phyloP scores from a whole-genome alignment of 2,797 vertebrate genomes.

The Halcyon badia region DNA sequence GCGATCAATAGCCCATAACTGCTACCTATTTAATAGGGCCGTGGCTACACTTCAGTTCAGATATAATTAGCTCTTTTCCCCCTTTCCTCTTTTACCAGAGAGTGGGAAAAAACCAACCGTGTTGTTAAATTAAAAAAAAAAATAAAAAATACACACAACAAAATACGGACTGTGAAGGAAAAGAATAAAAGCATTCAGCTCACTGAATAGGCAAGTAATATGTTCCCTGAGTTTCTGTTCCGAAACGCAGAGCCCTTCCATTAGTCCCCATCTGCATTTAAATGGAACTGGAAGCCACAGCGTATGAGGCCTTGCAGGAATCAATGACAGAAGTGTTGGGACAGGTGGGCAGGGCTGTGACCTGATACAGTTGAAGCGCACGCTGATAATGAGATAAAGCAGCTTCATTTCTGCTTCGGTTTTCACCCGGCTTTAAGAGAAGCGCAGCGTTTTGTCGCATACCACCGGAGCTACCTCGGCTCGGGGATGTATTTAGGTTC shows the following conservation, averaged over 20 bases:
- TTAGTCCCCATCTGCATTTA: constrained; percentile 58
- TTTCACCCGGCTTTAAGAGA: background rate
- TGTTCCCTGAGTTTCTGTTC: background rate
- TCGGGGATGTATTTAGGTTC: background rate
- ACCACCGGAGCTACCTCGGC: background rate
- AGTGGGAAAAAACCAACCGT: background rate
- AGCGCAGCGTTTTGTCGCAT: background rate
- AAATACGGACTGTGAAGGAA: constrained; percentile 52
- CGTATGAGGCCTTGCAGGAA: background rate
- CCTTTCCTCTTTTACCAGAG: constrained; percentile 60
- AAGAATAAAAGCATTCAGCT: constrained; percentile 42
- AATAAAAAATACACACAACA: constrained; percentile 19
- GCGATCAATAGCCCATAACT: constrained; percentile 87
- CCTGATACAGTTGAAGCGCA: background rate
- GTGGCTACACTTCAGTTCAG: constrained; percentile 81
- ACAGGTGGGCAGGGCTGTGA: background rate
- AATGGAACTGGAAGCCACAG: constrained; percentile 3
- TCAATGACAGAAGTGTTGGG: constrained; percentile 4
- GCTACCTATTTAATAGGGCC: constrained; percentile 83
- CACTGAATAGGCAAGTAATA: background rate
- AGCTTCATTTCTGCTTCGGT: background rate
- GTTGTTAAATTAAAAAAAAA: constrained; percentile 62
- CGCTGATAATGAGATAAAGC: background rate
- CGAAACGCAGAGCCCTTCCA: constrained; percentile 11
- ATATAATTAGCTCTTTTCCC: constrained; percentile 82